Evolutionary conservation across 2,113 vertebrate genomes (phyloP).

Genomic region (Oreochromis tanganicae): DNA sequence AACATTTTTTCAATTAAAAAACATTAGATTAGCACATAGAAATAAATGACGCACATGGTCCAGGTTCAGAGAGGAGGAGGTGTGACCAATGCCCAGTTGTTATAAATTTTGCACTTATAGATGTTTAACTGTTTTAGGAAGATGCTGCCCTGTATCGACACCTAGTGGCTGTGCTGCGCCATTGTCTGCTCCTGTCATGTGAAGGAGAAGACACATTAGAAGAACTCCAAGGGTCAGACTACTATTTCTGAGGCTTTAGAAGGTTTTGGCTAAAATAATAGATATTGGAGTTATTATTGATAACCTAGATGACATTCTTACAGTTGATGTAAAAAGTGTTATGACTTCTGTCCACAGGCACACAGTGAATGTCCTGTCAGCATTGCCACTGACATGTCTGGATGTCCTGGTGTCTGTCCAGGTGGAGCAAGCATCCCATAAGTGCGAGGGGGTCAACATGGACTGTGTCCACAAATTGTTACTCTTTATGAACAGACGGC

Average conservation of each 20-base stretch:
- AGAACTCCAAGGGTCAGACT: slow-evolving; percentile 60
- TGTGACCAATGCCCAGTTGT: not conserved
- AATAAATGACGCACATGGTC: accelerated
- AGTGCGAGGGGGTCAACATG: slow-evolving; percentile 72
- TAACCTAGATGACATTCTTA: not conserved
- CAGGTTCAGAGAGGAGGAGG: not conserved
- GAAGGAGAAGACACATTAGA: slow-evolving; percentile 52
- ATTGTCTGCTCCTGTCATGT: slow-evolving; percentile 49
- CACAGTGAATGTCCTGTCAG: slow-evolving; percentile 80
- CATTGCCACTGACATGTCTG: slow-evolving; percentile 73
- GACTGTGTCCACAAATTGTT: slow-evolving; percentile 68
- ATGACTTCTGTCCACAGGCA: slow-evolving; percentile 21
- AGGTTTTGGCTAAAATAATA: not conserved
- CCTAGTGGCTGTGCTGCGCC: slow-evolving; percentile 58
- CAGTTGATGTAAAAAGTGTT: not conserved
- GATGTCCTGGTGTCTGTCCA: slow-evolving; percentile 63
- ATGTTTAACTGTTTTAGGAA: slow-evolving; percentile 32
- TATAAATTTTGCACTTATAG: not conserved
- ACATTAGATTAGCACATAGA: not conserved
- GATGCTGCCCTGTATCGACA: slow-evolving; percentile 62
- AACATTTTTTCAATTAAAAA: not conserved
- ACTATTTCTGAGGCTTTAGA: not conserved
- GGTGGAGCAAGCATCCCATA: slow-evolving; percentile 34
- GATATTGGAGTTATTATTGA: not conserved
- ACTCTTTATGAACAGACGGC: slow-evolving; percentile 53